Percentiles rank a stretch among this genome's conserved stretches.
Evolutionary conservation across 2,113 vertebrate genomes (phyloP).

Genomic region (Mormyrus iriodes): DNA sequence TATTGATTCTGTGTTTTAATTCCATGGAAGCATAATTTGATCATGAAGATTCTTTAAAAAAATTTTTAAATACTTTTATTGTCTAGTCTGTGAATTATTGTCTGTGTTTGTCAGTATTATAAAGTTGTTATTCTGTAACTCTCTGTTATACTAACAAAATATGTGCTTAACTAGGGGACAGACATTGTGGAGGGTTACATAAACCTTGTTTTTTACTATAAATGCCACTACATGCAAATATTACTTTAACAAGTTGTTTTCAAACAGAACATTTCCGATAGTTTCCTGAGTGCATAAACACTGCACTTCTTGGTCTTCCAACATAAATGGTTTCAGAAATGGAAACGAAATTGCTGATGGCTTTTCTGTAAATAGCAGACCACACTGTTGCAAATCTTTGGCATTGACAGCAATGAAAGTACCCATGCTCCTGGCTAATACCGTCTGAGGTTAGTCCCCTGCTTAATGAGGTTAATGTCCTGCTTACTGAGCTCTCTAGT

Average conservation of each 20-base stretch:
- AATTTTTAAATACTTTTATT: not conserved
- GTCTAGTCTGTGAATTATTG: not conserved
- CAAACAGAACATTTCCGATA: not conserved
- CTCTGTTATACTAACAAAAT: not conserved
- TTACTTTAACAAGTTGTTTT: not conserved
- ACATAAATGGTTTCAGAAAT: not conserved
- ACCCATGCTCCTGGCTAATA: not conserved
- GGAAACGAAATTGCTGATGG: not conserved
- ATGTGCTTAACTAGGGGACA: not conserved
- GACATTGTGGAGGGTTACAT: not conserved
- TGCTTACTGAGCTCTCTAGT: not conserved
- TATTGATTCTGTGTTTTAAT: not conserved
- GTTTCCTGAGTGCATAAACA: not conserved
- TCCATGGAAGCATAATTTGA: not conserved
- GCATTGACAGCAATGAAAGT: not conserved
- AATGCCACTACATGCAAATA: not conserved
- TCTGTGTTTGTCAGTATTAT: not conserved
- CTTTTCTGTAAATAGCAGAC: not conserved
- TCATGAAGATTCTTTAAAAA: not conserved
- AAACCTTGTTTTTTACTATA: not conserved
- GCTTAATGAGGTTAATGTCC: not conserved
- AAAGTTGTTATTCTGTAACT: not conserved
- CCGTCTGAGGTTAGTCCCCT: not conserved
- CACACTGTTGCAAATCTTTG: not conserved
- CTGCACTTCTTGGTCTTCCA: not conserved